Evolutionary conservation across 2,888 invertebrate genomes (phyloP).

Genomic region (Arrhopalites spinosus): DNA sequence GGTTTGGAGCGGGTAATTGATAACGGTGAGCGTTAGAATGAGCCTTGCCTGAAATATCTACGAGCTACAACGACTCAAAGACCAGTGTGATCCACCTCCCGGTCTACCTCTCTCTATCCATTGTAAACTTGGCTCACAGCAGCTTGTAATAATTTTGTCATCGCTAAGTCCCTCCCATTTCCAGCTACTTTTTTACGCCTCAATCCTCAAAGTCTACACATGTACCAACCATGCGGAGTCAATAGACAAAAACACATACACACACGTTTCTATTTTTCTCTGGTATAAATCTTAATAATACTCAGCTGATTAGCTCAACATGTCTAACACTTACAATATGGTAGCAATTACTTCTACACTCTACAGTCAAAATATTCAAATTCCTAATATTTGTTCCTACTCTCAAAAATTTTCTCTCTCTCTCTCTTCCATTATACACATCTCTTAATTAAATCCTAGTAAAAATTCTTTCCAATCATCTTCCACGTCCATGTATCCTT

Average conservation of each 20-base stretch:
- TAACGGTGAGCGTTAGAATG: conserved; percentile 44
- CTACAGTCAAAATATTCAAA: too few species aligned
- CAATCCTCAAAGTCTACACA: conserved; percentile 8
- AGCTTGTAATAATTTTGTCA: conserved; percentile 26
- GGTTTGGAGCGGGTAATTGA: conserved; percentile 49
- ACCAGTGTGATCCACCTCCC: conserved; percentile 36
- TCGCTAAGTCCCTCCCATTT: conserved; percentile 40
- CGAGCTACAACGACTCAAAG: conserved; percentile 31
- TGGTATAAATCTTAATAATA: not conserved
- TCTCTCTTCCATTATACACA: not conserved
- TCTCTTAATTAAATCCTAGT: not conserved
- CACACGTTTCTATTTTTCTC: not conserved
- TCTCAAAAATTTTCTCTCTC: not conserved
- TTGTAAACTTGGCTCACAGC: conserved; percentile 12
- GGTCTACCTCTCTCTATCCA: conserved; percentile 27
- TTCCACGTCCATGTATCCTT: not conserved
- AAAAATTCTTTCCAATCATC: too few species aligned
- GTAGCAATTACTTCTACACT: conserved; percentile 9
- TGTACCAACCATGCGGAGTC: conserved; percentile 10
- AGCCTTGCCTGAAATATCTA: conserved; percentile 47
- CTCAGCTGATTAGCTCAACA: conserved; percentile 18
- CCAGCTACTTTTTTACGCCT: conserved; percentile 11
- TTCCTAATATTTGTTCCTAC: too few species aligned
- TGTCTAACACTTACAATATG: conserved; percentile 16
- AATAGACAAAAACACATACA: conserved; percentile 10